Evolutionary conservation across 1,140 invertebrate species (phyloP), one percentile per base, ranked within the genome.

Genomic region (Parapsyche elsis): DNA sequence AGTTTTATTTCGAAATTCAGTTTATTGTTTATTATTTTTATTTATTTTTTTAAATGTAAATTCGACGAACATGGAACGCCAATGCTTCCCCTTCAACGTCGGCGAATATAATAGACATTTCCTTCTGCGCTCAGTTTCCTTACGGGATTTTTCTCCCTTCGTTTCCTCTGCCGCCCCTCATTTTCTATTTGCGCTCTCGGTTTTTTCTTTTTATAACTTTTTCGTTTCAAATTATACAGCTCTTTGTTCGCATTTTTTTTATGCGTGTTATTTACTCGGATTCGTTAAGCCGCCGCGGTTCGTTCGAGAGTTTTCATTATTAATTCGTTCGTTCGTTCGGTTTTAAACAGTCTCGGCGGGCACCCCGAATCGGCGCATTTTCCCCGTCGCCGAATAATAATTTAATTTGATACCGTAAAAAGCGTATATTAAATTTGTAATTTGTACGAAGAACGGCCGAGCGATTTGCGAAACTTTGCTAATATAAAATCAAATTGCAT

Each of bases 191-290:
- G 76, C 79, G 81, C 73, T 79, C 76, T 79, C 71, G 79, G 80
- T 70, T 78, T 82, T 80, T 81, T 80, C 79, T 83, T 83, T 80
- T 81, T 81, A 74, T 44, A 83, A 83, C 79, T 81, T 83, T 83
- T 83, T 79, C 81, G 78, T 82, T 82, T 83, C 79, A 79, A 83
- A 83, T 83, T 83, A 83, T 83, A 80, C 79, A 71, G 77, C 79
- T 76, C 79, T 83, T 81, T 83, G 79, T 83, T 81, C 77, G 38
- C 44, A 0, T 77, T 83, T 83, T 83, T 83, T 81, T 82, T 79
- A 79, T 77, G 76, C 75, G 79, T 81, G 77, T 83, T 83, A 83
- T 83, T 83, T 82, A 80, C 79, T 80, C 75, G 79, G 80, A 82
- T 78, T 82, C 78, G 80, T 82, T 82, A 82, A 70, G 71, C 67